Evolutionary conservation across 2,113 vertebrate species (phyloP).

Genomic region (Trachemys scripta): DNA sequence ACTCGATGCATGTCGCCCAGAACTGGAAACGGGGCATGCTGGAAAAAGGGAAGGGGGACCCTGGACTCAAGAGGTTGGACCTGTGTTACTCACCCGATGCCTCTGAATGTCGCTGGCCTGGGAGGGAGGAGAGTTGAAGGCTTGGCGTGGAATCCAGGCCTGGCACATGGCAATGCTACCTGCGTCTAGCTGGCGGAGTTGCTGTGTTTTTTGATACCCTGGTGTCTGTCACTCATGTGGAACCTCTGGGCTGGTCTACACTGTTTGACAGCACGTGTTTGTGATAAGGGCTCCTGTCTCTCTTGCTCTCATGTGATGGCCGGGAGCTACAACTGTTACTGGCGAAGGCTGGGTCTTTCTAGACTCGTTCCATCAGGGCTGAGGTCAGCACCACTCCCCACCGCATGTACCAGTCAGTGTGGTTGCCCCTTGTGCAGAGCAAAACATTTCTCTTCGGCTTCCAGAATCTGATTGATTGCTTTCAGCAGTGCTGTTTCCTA

Average conservation of each 20-base stretch:
- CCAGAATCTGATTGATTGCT: too few relatives aligned
- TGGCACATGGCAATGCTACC: rapidly evolving
- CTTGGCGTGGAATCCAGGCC: background rate
- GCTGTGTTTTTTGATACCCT: background rate
- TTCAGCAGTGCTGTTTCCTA: too few relatives aligned
- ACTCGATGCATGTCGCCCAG: background rate
- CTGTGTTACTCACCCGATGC: background rate
- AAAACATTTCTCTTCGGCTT: too few relatives aligned
- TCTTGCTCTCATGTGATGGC: background rate
- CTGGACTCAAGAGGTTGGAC: rapidly evolving
- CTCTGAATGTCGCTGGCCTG: background rate
- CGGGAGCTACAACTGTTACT: rapidly evolving
- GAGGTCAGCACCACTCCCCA: background rate
- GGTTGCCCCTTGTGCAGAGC: background rate
- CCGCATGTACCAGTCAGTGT: background rate
- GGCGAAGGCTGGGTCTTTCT: background rate
- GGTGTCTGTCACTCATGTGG: rapidly evolving
- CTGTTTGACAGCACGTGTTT: background rate
- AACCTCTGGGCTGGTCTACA: background rate
- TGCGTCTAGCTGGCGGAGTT: background rate
- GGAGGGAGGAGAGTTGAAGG: background rate
- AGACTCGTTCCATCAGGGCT: background rate
- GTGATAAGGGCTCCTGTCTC: slow-evolving; percentile 1
- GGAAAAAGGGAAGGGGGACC: background rate
- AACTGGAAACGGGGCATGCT: background rate